Base-by-base conservation (phyloP, 2,797 vertebrate genomes). In the Amblyraja radiata region DNA sequence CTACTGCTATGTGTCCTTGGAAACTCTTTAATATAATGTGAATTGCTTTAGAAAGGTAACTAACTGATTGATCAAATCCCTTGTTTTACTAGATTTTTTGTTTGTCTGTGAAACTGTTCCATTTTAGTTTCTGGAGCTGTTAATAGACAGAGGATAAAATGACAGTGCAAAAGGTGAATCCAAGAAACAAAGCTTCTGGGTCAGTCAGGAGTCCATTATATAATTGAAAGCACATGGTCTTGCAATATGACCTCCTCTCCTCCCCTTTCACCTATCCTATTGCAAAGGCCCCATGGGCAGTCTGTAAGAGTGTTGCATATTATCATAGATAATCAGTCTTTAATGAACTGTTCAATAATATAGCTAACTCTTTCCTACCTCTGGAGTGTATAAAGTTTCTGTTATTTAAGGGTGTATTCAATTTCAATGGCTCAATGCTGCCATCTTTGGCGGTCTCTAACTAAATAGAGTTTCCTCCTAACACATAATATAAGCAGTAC, bases 191-290 rank as follows among this genome's bases (percentile, higher is more conserved):
- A 63, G 18, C 21, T 58, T 84, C 54, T 68, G n/a, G 83, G 83
- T 63, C 83, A 7, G n/a, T 86, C 61, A 32, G 63, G 63, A 88
- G 63, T 68, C 84, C 61, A 68, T 88, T 68, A 14, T 88, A 8
- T 68, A 88, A 68, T 88, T 88, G 14, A 88, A 88, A 68, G 84
- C 84, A 88, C n/a, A 36, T 88, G 84, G 61, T 3, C 84, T 68
- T 88, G 63, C n/a, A 23, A 21, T 36, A 68, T 88, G 63, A 88
- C 61, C 84, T 88, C 16, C n/a, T 7, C 84, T 88, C n/a, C 61
- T n/a, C 25, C 83, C 54, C 58, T 8, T 74, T 74, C 77, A 32
- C 77, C 77, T 9, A 21, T 1, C 61, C 84, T 9, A 18, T 18
- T 32, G 84, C 61, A n/a, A 36, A 18, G n/a, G 71, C 54, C 25